Conservation (phyloP, 2,113 vertebrate genomes). For the Phrynosoma platyrhinos region DNA sequence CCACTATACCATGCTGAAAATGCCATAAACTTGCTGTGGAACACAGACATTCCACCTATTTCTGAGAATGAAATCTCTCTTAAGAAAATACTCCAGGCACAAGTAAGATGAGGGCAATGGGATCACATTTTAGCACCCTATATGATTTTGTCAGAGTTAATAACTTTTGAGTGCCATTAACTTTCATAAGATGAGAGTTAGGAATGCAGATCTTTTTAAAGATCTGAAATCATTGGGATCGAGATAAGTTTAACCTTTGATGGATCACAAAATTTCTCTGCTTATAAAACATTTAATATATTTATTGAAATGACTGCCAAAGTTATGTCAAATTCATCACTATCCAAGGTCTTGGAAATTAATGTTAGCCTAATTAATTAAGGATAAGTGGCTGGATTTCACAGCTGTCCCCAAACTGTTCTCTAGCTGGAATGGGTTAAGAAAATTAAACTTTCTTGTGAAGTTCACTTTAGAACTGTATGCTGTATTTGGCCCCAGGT, state of each 20-base stretch:
- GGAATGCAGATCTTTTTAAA: not conserved
- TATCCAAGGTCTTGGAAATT: not conserved
- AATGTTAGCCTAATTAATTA: slow-evolving; percentile 22
- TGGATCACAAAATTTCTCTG: not conserved
- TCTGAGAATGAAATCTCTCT: not conserved
- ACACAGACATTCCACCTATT: not conserved
- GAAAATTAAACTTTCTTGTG: not conserved
- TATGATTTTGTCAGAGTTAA: not conserved
- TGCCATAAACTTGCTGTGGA: not conserved
- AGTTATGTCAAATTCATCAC: slow-evolving; percentile 36
- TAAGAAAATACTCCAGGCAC: not conserved
- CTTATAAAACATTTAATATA: not conserved
- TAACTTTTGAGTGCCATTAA: not conserved
- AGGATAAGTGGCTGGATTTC: slow-evolving; percentile 15
- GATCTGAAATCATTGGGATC: not conserved
- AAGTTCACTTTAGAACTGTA: not conserved
- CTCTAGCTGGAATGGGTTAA: not conserved
- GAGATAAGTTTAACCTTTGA: not conserved
- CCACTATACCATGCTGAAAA: not conserved
- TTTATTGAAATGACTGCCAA: not conserved
- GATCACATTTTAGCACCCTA: not conserved
- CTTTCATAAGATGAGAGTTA: not conserved
- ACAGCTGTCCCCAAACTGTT: not conserved
- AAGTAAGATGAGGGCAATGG: not conserved
- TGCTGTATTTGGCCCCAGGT: slow-evolving; percentile 11